Conservation (phyloP, 2,113 vertebrate species). For the Sarotherodon lohbergeri region DNA sequence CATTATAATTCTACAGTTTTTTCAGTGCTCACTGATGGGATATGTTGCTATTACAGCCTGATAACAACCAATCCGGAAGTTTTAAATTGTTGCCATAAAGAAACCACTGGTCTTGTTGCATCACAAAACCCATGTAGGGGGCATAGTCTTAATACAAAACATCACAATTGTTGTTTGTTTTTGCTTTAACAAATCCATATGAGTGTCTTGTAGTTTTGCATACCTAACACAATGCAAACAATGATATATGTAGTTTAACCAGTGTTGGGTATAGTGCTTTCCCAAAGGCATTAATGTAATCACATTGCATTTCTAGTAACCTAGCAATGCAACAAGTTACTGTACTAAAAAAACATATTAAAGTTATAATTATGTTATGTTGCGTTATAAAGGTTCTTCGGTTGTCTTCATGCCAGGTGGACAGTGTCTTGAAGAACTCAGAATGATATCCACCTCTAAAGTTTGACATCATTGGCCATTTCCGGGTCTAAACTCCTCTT, state of each 20-base stretch:
- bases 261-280: neutral
- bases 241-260: neutral
- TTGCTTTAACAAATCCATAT: neutral
- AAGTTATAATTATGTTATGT: neutral
- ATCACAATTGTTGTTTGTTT: neutral
- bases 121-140: neutral
- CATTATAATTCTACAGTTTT: fast-evolving
- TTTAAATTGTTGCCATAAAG: neutral
- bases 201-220: neutral
- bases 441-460: neutral
- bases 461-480: neutral
- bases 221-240: neutral
- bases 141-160: neutral
- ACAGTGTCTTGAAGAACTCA: neutral
- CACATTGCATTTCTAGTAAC: neutral
- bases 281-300: neutral
- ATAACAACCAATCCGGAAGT: neutral
- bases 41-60: neutral
- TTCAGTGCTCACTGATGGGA: neutral
- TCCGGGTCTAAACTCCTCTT: fast-evolving
- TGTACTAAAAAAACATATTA: neutral
- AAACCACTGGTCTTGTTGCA: neutral
- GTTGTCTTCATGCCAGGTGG: neutral
- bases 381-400: fast-evolving
- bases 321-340: neutral